Evolutionary conservation across 2,113 vertebrate species (phyloP).

Genomic region (Circaetus gallicus): DNA sequence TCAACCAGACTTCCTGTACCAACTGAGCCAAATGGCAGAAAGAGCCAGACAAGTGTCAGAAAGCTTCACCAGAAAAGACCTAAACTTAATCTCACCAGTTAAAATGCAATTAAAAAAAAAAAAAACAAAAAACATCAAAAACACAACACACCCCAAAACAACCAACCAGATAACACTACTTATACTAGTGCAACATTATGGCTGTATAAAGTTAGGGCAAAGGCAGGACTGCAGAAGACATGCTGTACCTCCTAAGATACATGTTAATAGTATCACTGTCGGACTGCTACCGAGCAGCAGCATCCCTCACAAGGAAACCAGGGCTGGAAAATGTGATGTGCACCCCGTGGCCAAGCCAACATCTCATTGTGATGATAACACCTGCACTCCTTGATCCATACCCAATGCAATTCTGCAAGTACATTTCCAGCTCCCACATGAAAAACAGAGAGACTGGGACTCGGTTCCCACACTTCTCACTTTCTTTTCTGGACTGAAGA

Average conservation of each 20-base stretch:
- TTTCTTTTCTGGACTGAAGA: background rate
- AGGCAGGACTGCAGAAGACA: background rate
- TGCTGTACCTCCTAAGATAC: background rate
- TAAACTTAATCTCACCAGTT: background rate
- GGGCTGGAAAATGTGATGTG: background rate
- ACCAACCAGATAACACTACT: background rate
- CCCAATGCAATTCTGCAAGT: background rate
- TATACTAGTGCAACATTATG: background rate
- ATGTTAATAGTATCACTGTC: fast-evolving
- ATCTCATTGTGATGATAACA: background rate
- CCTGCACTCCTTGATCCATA: background rate
- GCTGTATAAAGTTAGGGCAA: background rate
- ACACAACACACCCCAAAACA: background rate
- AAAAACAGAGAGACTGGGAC: background rate
- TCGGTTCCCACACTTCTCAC: background rate
- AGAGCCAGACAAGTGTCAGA: background rate
- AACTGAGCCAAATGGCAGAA: background rate
- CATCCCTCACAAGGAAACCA: background rate
- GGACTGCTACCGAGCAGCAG: background rate
- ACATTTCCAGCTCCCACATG: background rate
- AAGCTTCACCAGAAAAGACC: background rate
- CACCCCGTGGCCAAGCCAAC: background rate
- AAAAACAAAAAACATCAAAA: background rate
- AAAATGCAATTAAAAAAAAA: background rate
- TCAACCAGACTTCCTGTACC: background rate